Evolutionary conservation across 2,888 invertebrate species (phyloP), one percentile per base, ranked within the genome.

Genomic region (Acholoe squamosa): DNA sequence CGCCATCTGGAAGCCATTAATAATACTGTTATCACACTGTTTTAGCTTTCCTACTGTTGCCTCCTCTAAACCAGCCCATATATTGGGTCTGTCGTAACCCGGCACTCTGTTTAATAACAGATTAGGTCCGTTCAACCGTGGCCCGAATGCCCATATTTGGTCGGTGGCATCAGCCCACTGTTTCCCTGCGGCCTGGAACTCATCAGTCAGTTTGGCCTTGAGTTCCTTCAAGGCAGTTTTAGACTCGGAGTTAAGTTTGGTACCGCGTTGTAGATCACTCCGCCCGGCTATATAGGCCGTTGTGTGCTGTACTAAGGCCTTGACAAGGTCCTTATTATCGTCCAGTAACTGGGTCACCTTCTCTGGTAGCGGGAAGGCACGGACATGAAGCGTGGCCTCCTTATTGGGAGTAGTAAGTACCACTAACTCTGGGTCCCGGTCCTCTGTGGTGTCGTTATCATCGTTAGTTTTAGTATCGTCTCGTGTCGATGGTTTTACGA

Each of bases 111-210:
- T 99, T 3, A 99, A 96, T 80, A 99, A 96, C 91, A 99, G 96
- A 96, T 99, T 99, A 0, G 98, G 97, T 88, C 98, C 98, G 94
- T 98, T 98, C 95, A 97, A 97, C 92, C 97, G 97, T 3, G 99
- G 98, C 0, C 99, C 99, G 92, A 99, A 97, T 5, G 98, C 97
- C 99, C 99, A 99, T 93, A 99, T 96, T 97, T 96, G 92, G 91
- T 96, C 94, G 31, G 93, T 93, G 76, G 93, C 92, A 43, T 93
- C 95, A 88, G 93, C 93, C 96, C 97, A 97, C 91, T 96, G 95
- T 14, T 96, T 96, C 0, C 97, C 97, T 1, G 97, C 96, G 90
- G 97, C 97, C 0, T 96, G 95, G 93, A 98, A 97, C 16, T 97
- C 97, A 43, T 94, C 95, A 71, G 96, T 95, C 19, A 98, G 95